These are phyloP conservation scores for Drosophila nikananu DNA, from an alignment of 1,140 invertebrate genomes.

Conservation along the genomic window DNA sequence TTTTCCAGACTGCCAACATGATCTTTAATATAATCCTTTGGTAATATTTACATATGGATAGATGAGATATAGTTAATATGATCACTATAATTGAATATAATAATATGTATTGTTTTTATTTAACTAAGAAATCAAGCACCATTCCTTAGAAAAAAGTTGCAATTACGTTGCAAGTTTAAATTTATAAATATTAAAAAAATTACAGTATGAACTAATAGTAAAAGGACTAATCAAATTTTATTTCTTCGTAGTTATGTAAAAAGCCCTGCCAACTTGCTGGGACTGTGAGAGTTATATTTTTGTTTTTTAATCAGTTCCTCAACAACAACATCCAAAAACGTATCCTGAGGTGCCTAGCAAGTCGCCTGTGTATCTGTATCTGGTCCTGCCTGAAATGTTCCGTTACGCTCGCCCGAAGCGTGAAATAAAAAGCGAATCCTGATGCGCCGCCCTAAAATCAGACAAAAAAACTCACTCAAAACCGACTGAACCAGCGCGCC, in stretches of 20 bases:
- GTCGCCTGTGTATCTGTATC: background rate
- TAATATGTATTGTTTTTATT: no score
- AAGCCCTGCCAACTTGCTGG: slow-evolving; percentile 12
- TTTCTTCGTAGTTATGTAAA: background rate
- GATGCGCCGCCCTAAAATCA: slow-evolving; percentile 68
- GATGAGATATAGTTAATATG: background rate
- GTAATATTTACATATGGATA: background rate
- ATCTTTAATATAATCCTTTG: background rate
- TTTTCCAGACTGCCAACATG: background rate
- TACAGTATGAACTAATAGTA: background rate
- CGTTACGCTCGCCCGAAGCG: slow-evolving; percentile 14
- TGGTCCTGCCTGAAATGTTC: slow-evolving; percentile 27
- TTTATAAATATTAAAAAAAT: background rate
- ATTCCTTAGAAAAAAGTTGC: no score
- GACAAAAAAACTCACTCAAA: slow-evolving; percentile 47
- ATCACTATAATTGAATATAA: background rate
- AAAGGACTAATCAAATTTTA: background rate
- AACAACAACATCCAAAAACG: background rate
- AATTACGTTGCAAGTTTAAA: background rate
- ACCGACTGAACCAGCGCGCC: background rate
- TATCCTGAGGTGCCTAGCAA: slow-evolving; percentile 8
- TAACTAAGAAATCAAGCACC: no score
- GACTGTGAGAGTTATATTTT: background rate
- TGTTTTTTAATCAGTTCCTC: background rate
- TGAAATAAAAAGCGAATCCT: slow-evolving; percentile 47